Conservation (phyloP, 2,113 vertebrate species). For the Actinemys pallida region DNA sequence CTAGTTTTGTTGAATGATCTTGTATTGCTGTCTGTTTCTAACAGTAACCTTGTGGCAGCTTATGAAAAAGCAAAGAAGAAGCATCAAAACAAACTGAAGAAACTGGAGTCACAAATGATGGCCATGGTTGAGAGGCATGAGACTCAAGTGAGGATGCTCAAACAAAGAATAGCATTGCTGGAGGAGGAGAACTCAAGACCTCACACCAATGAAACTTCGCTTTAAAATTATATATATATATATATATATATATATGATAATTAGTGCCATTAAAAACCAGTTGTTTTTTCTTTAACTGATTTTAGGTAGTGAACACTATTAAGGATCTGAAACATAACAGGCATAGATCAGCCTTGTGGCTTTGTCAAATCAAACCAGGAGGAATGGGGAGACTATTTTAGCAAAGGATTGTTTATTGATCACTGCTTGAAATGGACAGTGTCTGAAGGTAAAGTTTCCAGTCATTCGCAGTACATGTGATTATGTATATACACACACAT, state of each 20-base stretch:
- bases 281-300: neutral
- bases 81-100: constrained; percentile 92
- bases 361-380: constrained; percentile 21
- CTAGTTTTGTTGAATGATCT: neutral
- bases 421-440: constrained; percentile 54
- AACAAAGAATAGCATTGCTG: constrained; percentile 89
- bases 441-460: constrained; percentile 51
- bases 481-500: constrained; percentile 18
- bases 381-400: constrained; percentile 61
- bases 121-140: constrained; percentile 92
- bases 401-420: constrained; percentile 48
- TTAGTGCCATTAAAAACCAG: constrained; percentile 33
- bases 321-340: constrained; percentile 30
- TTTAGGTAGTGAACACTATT: neutral
- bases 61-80: constrained; percentile 94
- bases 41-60: constrained; percentile 89
- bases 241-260: neutral
- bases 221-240: constrained; percentile 71
- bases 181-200: constrained; percentile 90
- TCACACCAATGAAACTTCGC: constrained; percentile 90
- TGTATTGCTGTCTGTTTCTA: constrained; percentile 12
- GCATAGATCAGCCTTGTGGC: constrained; percentile 10
- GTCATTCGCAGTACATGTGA: constrained; percentile 30
- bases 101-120: constrained; percentile 93
- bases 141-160: constrained; percentile 91